These are phyloP conservation scores for Smutsia gigantea DNA, from an alignment of 2,797 vertebrate genomes.

Conservation along the genomic window DNA sequence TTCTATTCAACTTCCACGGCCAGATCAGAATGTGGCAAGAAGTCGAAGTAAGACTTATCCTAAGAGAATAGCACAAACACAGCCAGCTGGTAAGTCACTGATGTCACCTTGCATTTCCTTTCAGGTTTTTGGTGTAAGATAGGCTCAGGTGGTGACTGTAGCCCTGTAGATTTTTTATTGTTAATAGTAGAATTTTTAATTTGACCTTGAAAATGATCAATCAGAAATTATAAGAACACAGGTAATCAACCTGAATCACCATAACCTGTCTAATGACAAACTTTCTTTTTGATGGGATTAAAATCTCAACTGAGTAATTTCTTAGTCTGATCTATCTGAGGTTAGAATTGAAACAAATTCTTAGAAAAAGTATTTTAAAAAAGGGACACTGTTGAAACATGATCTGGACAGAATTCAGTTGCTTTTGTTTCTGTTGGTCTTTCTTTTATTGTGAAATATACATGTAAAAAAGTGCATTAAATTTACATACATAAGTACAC, in stretches of 20 bases:
- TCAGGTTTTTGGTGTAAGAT: background rate
- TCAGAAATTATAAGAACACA: background rate
- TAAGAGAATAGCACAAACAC: conserved; percentile 87
- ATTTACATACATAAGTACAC: background rate
- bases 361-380: background rate
- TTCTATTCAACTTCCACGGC: conserved; percentile 89
- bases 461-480: background rate
- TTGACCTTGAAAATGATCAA: background rate
- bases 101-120: background rate
- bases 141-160: background rate
- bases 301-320: background rate
- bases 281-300: background rate
- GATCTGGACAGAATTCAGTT: background rate
- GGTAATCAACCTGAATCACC: background rate
- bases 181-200: conserved; percentile 4
- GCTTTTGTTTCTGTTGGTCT: background rate
- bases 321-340: conserved; percentile 5
- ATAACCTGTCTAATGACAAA: background rate
- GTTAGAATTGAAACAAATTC: background rate
- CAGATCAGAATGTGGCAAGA: conserved; percentile 89
- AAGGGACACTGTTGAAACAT: background rate
- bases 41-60: conserved; percentile 93
- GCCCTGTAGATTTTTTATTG: background rate
- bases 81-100: conserved; percentile 85
- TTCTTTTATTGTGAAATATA: background rate